Conservation (phyloP, 2,797 vertebrate genomes). For the Balearica regulorum region DNA sequence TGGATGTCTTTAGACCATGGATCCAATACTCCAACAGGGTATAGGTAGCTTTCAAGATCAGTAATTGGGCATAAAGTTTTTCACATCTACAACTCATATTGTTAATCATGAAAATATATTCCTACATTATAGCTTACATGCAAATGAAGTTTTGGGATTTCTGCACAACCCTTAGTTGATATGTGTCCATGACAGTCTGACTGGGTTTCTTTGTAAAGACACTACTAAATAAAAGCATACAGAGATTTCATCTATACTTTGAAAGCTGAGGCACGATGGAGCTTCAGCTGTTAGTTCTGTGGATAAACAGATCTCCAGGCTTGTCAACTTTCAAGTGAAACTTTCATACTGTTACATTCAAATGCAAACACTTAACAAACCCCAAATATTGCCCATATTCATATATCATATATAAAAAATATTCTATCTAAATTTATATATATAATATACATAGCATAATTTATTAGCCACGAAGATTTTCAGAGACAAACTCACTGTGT, state of each 20-base stretch:
- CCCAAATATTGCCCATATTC: not conserved
- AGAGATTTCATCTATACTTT: not conserved
- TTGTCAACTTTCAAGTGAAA: not conserved
- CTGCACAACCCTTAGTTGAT: not conserved
- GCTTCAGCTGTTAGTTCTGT: not conserved
- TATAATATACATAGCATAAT: not conserved
- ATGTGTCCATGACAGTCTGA: not conserved
- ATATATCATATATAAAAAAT: not conserved
- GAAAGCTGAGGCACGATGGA: not conserved
- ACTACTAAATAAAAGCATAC: not conserved
- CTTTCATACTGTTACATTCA: not conserved
- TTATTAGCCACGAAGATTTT: not conserved
- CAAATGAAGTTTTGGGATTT: not conserved
- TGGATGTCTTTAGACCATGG: not conserved
- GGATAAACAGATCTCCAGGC: not conserved
- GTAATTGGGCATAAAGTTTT: not conserved
- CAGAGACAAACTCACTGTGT: not conserved
- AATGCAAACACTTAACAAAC: not conserved
- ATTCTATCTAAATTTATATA: not conserved
- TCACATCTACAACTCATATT: not conserved
- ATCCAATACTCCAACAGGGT: not conserved
- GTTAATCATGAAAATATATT: not conserved
- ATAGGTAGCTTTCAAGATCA: not conserved
- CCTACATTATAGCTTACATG: not conserved
- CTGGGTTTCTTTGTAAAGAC: not conserved